Evolutionary conservation across 2,888 invertebrate genomes (phyloP).

Genomic region (Drosophila maculinotata): DNA sequence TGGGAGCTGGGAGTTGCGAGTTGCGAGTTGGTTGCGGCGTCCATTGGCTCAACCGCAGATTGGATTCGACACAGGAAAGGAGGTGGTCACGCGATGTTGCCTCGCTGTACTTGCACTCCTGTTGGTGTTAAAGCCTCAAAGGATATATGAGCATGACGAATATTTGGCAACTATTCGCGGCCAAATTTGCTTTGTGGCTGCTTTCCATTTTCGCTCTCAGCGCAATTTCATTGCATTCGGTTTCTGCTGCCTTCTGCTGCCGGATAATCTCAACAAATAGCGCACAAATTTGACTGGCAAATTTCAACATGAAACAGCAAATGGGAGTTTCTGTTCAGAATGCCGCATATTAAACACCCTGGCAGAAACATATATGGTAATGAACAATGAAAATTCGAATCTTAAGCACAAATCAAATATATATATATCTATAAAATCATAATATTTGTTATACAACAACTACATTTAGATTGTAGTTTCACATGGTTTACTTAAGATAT

Average conservation of each 20-base stretch:
- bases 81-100: conserved; percentile 25
- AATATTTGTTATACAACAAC: too few relatives aligned
- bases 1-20: too few relatives aligned
- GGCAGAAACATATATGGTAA: too few relatives aligned
- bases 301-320: not conserved
- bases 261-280: conserved; percentile 55
- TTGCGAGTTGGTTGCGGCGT: conserved; percentile 38
- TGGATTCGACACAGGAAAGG: conserved; percentile 1
- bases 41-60: conserved; percentile 38
- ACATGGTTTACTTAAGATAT: too few relatives aligned
- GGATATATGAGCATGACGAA: conserved; percentile 15
- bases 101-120: conserved; percentile 8
- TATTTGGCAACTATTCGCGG: conserved; percentile 6
- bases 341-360: not conserved
- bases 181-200: conserved; percentile 20
- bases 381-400: not conserved
- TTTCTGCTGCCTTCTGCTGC: not conserved
- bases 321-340: too few relatives aligned
- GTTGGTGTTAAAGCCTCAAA: conserved; percentile 37
- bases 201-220: conserved; percentile 5
- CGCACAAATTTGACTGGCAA: conserved; percentile 58
- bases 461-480: too few relatives aligned
- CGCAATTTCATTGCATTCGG: conserved; percentile 41
- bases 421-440: too few relatives aligned
- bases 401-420: too few relatives aligned